These are phyloP conservation scores for Gadus macrocephalus DNA, from an alignment of 2,113 vertebrate genomes.

Conservation along the genomic window DNA sequence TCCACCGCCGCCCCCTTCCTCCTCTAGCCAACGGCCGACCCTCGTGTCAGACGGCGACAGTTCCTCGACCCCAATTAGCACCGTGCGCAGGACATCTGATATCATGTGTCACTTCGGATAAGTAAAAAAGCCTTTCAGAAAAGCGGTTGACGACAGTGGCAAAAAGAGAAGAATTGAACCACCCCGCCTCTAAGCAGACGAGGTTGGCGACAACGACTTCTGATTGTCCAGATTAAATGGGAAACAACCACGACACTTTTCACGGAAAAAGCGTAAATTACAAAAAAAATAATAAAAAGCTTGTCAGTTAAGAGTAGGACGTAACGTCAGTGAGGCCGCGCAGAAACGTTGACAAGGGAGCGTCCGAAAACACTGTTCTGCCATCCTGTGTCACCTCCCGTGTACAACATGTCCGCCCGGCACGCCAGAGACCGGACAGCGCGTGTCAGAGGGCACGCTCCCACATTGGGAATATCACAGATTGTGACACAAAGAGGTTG, in stretches of 20 bases:
- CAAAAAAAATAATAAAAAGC: conserved; percentile 39
- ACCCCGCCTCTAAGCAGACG: conserved; percentile 14
- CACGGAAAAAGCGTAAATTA: conserved; percentile 46
- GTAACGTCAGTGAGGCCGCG: too few species aligned
- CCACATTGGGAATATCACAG: conserved; percentile 35
- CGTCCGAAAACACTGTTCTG: conserved; percentile 16
- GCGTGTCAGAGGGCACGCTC: conserved; percentile 47
- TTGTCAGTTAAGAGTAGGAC: conserved; percentile 37
- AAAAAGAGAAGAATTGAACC: conserved; percentile 8
- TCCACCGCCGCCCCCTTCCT: conserved; percentile 5
- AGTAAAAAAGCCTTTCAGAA: conserved; percentile 25
- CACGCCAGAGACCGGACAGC: conserved; percentile 25
- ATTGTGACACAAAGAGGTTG: conserved; percentile 52
- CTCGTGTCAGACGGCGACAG: conserved; percentile 12
- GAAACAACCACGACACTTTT: conserved; percentile 25
- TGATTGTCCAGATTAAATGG: conserved; percentile 37
- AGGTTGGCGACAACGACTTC: conserved; percentile 3
- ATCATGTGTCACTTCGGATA: conserved; percentile 34
- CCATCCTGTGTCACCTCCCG: conserved; percentile 24
- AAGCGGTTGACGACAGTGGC: conserved; percentile 32
- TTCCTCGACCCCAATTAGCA: conserved; percentile 53
- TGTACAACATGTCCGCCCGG: conserved; percentile 38
- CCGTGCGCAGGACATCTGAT: conserved; percentile 37
- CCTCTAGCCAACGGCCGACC: conserved; percentile 29
- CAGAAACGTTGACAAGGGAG: background rate